A percentile compares a stretch with the other conserved stretches of the same genome.
phyloP scores from a whole-genome alignment of 1,140 invertebrate species.

The Ridgeia piscesae region DNA sequence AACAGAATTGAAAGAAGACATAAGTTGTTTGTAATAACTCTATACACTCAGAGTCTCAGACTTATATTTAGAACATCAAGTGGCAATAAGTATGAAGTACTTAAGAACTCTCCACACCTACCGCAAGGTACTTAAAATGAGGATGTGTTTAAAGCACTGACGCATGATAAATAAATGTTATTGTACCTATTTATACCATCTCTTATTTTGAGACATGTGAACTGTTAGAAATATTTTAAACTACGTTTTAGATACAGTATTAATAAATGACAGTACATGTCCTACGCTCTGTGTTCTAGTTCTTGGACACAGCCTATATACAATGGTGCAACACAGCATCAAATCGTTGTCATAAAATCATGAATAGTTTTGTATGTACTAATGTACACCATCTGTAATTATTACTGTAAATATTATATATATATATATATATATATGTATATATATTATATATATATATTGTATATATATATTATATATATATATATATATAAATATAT shows the following conservation, averaged over 20 bases:
- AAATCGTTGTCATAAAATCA: background rate
- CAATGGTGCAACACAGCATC: background rate
- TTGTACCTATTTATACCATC: background rate
- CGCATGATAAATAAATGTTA: background rate
- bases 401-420: background rate
- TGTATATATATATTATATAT: background rate
- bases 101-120: background rate
- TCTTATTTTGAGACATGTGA: constrained; percentile 5
- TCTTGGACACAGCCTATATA: background rate
- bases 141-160: background rate
- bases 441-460: background rate
- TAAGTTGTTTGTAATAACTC: too few species aligned
- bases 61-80: too few species aligned
- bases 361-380: background rate
- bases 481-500: too few species aligned
- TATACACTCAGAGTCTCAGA: too few species aligned
- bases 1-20: too few species aligned
- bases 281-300: background rate
- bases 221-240: background rate
- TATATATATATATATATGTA: background rate
- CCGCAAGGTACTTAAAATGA: background rate
- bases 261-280: background rate
- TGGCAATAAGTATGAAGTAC: background rate
- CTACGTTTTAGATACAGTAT: background rate
- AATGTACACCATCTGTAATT: background rate